Conservation (phyloP, 2,113 vertebrate species). For the Sciurus niger region DNA sequence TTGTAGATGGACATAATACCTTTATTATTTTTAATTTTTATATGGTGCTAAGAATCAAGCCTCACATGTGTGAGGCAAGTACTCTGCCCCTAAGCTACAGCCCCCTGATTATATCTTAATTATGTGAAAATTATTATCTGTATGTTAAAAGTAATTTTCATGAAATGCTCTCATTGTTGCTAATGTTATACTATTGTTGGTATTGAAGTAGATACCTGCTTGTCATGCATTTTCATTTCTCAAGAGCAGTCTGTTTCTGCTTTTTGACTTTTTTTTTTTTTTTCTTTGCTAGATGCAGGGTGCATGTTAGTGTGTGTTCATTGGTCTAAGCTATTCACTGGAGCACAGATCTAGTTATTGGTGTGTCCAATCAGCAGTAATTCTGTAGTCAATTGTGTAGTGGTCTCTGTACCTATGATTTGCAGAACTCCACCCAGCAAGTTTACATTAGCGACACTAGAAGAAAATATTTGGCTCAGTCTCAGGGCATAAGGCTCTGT, state of each 20-base stretch:
- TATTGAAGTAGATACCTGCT: not conserved
- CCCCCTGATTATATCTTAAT: not conserved
- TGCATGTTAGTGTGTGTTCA: not conserved
- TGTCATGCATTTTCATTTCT: not conserved
- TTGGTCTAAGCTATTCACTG: not conserved
- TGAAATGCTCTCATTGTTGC: not conserved
- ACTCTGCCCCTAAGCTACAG: no score
- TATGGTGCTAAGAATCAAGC: no score
- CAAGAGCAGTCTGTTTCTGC: not conserved
- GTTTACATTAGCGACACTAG: no score
- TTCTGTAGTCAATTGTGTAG: not conserved
- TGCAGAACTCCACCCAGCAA: not conserved
- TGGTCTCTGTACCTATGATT: accelerated
- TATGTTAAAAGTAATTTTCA: not conserved
- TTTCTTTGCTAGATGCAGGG: not conserved
- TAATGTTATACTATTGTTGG: not conserved
- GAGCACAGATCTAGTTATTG: no score
- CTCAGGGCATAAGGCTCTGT: not conserved
- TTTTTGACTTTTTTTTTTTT: not conserved
- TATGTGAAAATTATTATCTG: not conserved
- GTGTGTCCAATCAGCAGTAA: no score
- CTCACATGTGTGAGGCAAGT: no score
- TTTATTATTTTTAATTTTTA: no score
- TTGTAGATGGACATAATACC: no score
- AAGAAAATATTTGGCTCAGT: not conserved